phyloP scores from a whole-genome alignment of 2,888 invertebrate genomes.

The Melanchra persicariae region DNA sequence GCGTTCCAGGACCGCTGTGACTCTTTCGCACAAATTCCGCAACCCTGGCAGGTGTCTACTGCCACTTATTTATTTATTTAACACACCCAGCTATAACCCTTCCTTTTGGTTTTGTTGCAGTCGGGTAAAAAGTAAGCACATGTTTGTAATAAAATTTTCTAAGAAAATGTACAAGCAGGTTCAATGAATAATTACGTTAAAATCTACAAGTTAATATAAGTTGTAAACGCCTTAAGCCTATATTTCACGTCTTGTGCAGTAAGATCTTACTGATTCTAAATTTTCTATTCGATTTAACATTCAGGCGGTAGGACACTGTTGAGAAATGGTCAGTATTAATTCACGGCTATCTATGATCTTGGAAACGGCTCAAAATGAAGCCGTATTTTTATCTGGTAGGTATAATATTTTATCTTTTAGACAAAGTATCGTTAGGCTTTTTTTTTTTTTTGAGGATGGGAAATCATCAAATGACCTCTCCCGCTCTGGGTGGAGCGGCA shows the following conservation, averaged over 20 bases:
- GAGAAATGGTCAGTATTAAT: slow-evolving; percentile 64
- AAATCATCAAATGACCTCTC: too few species aligned
- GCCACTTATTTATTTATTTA: background rate
- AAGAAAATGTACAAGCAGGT: background rate
- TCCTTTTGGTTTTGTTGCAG: too few species aligned
- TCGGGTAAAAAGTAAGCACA: background rate
- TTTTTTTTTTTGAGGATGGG: too few species aligned
- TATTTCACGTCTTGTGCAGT: slow-evolving; percentile 37
- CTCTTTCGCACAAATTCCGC: too few species aligned
- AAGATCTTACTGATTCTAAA: slow-evolving; percentile 50
- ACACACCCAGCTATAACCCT: too few species aligned
- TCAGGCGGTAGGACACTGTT: slow-evolving; percentile 44
- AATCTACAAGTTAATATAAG: slow-evolving; percentile 14
- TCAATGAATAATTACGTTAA: slow-evolving; percentile 17
- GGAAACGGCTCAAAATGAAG: slow-evolving; percentile 51
- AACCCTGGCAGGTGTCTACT: too few species aligned
- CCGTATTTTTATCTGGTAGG: slow-evolving; percentile 41
- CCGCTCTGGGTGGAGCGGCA: too few species aligned
- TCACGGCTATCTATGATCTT: slow-evolving; percentile 62
- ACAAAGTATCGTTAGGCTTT: slow-evolving; percentile 7
- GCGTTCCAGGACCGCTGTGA: too few species aligned
- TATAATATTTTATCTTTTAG: slow-evolving; percentile 33
- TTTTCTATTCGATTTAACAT: slow-evolving; percentile 62
- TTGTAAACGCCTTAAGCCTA: slow-evolving; percentile 21
- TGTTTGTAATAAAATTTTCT: slow-evolving; percentile 6